Percentiles rank a stretch among this genome's conserved stretches.
phyloP scores from a whole-genome alignment of 2,797 vertebrate genomes.

The Dendrocincla tyrannina region DNA sequence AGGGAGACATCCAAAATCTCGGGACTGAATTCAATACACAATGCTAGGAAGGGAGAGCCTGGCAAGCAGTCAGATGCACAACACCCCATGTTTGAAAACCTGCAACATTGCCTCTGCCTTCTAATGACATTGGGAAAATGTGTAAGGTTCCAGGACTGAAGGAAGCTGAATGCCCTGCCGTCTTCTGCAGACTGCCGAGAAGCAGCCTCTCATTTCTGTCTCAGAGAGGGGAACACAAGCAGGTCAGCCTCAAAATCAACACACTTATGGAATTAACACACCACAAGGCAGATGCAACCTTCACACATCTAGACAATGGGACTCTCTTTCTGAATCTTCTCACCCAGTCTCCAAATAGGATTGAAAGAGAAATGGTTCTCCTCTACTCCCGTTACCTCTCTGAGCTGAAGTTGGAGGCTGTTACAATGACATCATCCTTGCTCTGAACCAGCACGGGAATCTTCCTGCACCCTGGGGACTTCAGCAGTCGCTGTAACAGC shows the following conservation, averaged over 20 bases:
- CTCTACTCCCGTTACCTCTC: slow-evolving; percentile 83
- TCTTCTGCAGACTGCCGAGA: background rate
- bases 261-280: slow-evolving; percentile 22
- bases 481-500: slow-evolving; percentile 93
- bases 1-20: slow-evolving; percentile 29
- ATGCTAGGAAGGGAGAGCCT: slow-evolving; percentile 16
- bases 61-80: background rate
- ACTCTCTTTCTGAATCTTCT: slow-evolving; percentile 34
- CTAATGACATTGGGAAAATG: background rate
- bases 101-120: background rate
- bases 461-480: slow-evolving; percentile 97
- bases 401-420: slow-evolving; percentile 97
- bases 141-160: slow-evolving; percentile 5
- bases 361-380: slow-evolving; percentile 5
- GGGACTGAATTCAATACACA: slow-evolving; percentile 11
- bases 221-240: slow-evolving; percentile 17
- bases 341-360: slow-evolving; percentile 6
- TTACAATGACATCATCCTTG: slow-evolving; percentile 97
- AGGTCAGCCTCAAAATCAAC: slow-evolving; percentile 5
- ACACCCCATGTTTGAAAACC: background rate
- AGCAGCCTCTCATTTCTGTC: slow-evolving; percentile 31
- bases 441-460: slow-evolving; percentile 97
- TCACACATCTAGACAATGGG: slow-evolving; percentile 26
- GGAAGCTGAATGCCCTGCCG: background rate
- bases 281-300: slow-evolving; percentile 45